These are phyloP conservation scores for Aurelia coerulea DNA, from an alignment of 30 jellyfish, hydroid and myxozoan genomes.

Conservation along the genomic window DNA sequence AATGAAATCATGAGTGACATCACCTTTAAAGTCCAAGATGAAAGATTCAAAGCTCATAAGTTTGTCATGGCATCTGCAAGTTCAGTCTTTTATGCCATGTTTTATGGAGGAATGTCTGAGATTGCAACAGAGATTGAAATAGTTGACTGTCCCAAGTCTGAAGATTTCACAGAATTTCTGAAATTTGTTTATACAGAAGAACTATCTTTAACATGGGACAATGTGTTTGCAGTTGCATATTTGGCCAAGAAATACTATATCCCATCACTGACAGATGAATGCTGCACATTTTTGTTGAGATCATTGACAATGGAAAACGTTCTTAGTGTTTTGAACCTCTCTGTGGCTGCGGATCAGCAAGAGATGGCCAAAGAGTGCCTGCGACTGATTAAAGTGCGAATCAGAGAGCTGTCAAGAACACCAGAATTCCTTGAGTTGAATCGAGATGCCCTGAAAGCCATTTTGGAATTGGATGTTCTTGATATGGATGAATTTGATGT, in stretches of 20 bases:
- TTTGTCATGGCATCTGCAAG: slow-evolving; percentile 17
- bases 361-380: slow-evolving; percentile 19
- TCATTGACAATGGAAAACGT: not conserved
- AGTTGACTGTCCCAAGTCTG: slow-evolving; percentile 1
- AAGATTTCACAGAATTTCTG: not conserved
- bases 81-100: slow-evolving; percentile 18
- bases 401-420: not conserved
- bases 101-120: slow-evolving; percentile 17
- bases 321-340: not conserved
- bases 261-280: not conserved
- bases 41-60: slow-evolving; percentile 18
- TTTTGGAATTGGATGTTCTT: not conserved
- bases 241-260: slow-evolving; percentile 9
- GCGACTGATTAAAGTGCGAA: not conserved
- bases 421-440: slow-evolving; percentile 11
- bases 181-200: not conserved
- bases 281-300: not conserved
- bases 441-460: not conserved
- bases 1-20: slow-evolving; percentile 19
- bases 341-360: not conserved
- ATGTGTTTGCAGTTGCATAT: slow-evolving; percentile 6
- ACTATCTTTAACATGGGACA: slow-evolving; percentile 17
- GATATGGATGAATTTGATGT: slow-evolving; percentile 7
- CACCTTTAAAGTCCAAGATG: slow-evolving; percentile 3
- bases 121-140: not conserved